phyloP scores from a whole-genome alignment of 2,888 invertebrate genomes.

The Molanna angustata region DNA sequence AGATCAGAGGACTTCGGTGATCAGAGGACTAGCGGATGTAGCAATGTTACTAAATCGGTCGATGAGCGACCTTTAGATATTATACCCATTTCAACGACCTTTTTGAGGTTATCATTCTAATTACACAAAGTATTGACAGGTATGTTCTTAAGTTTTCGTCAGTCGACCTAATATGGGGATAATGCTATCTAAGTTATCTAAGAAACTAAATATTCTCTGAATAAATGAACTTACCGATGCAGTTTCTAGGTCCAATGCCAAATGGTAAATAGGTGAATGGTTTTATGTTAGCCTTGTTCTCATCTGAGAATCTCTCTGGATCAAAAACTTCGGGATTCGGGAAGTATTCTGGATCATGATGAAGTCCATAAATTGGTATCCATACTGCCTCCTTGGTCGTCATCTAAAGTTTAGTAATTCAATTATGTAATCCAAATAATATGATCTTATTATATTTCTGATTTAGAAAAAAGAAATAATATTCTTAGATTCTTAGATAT shows the following conservation, averaged over 20 bases:
- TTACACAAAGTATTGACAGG: not conserved
- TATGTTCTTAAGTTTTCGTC: too few relatives aligned
- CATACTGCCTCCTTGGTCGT: not conserved
- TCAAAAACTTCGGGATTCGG: slow-evolving; percentile 2
- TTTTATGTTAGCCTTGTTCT: not conserved
- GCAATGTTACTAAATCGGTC: too few relatives aligned
- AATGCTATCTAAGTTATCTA: too few relatives aligned
- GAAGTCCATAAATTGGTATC: not conserved
- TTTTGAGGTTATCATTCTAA: not conserved
- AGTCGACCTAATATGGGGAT: too few relatives aligned
- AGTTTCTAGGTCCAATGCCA: slow-evolving; percentile 3
- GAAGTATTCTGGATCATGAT: not conserved
- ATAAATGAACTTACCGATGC: not conserved
- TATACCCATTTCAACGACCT: too few relatives aligned
- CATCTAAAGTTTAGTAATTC: too few relatives aligned
- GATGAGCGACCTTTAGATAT: too few relatives aligned
- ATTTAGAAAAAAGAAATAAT: not conserved
- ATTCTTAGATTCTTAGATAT: not conserved
- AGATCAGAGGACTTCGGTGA: too few relatives aligned
- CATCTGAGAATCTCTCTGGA: slow-evolving; percentile 3
- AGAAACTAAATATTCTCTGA: too few relatives aligned
- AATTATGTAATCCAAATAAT: too few relatives aligned
- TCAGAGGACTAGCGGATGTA: too few relatives aligned
- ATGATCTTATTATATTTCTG: too few relatives aligned
- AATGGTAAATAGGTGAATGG: slow-evolving; percentile 1